phyloP scores from a whole-genome alignment of 2,888 invertebrate species.

The Athetis lepigone region DNA sequence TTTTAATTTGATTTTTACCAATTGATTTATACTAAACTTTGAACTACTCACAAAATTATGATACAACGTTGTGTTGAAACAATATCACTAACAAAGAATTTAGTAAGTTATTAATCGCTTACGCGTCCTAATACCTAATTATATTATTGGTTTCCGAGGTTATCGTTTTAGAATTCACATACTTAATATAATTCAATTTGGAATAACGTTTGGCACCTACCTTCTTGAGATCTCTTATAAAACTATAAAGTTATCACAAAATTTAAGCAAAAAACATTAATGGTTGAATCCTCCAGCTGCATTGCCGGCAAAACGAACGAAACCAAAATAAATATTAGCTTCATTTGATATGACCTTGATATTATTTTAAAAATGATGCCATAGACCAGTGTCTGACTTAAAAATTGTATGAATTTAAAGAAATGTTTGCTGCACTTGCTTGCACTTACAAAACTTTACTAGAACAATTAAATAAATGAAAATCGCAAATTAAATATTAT shows the following conservation, averaged over 20 bases:
- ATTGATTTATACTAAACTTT: background rate
- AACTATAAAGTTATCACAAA: background rate
- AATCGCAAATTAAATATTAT: background rate
- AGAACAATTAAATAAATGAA: background rate
- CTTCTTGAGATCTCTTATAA: background rate
- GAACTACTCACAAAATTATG: no score
- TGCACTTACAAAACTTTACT: background rate
- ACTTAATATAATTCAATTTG: background rate
- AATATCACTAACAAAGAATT: no score
- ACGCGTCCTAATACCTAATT: no score
- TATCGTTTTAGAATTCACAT: no score
- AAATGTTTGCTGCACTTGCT: no score
- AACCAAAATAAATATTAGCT: constrained; percentile 6
- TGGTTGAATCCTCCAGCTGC: background rate
- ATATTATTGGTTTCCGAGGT: no score
- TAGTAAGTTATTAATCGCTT: no score
- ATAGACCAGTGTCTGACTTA: no score
- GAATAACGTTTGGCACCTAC: background rate
- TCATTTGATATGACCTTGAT: constrained; percentile 9
- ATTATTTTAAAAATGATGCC: background rate
- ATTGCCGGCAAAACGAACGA: constrained; percentile 8
- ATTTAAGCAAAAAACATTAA: background rate
- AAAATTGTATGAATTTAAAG: no score
- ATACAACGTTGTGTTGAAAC: no score
- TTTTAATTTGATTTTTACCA: background rate